Base-by-base conservation (phyloP, 2,888 invertebrate species). In the Polia nebulosa region DNA sequence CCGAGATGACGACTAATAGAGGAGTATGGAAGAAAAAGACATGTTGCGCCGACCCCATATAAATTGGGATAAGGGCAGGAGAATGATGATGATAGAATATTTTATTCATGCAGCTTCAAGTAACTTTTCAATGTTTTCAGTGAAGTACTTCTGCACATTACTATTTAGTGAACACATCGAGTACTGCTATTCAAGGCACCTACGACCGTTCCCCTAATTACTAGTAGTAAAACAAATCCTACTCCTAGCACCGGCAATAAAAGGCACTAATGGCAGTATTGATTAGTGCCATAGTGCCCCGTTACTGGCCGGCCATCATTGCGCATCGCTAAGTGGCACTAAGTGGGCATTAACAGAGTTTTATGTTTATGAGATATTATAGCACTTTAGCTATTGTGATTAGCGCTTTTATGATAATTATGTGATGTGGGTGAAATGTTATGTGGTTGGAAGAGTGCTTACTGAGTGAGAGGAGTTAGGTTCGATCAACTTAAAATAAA, bases 201-300 rank as follows among this genome's bases (percentile, higher is more conserved):
- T 61, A 25, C 68, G 22, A 32, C 32, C 22, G 27, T 45, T 47
- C 45, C 29, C 17, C 63, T 76, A 70, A 77, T 70, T 65, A 80
- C 65, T 49, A 49, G 61, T 36, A 60, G 64, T 80, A 69, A 76
- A 69, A 76, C 58, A 60, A 73, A 75, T 75, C 61, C 55, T 39
- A 32, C 61, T 61, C 25, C 29, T 29, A 49, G 58, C 32, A 29
- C 32, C 13, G 44, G 52, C 62, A 59, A 62, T 76, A 62, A 70
- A 45, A 70, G 51, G 41, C 53, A 53, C 57, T 80, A 80, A 77
- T 57, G 63, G 58, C 25, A 22, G 17, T 70, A 76, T 78, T 70
- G 77, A 80, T 76, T 60, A 41, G 58, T 58, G 67, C 67, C 67
- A 44, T 44, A 56, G 34, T 15, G 49, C 22, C 25, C 25, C 64